Base-by-base conservation (phyloP, 2,888 invertebrate species). In the Tenthredo livida region DNA sequence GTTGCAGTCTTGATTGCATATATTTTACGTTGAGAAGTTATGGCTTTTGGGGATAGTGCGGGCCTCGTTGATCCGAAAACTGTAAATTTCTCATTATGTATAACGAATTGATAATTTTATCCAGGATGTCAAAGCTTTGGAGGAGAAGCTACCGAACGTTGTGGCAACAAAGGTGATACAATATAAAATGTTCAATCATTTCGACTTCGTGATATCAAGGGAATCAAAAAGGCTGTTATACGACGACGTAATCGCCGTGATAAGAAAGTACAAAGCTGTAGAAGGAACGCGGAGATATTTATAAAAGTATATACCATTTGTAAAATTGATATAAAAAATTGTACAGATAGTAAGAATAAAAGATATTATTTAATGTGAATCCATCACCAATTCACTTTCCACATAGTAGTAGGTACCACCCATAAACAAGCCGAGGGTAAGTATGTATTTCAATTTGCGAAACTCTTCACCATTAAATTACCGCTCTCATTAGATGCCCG, bases 181-280 rank as follows among this genome's bases (percentile, higher is more conserved):
- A 25, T 17, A 25, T 10, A 17, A 40, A 5, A n/a, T 12, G 43
- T 84, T 84, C 43, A 78, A 73, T 58, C 84, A 84, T 73, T 61
- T 84, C 17, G 84, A 84, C 50, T 84, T 84, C 17, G 50, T 78
- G 5, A 54, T 84, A 21, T 58, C 78, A 15, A 58, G 43, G 17
- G 65, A 80, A 29, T 9, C 84, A 0, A 84, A 67, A 58, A 12
- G 17, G 17, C 25, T 84, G 17, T 33, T 84, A 40, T 84, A 65
- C 78, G 67, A 84, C 47, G 84, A 84, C 21, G 40, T 84, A 7
- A 43, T 84, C 9, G 65, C 37, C 43, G 47, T 43, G n/a, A 12
- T 84, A 33, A 70, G 47, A 43, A 83, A 67, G 40, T 61, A 80
- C 40, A 80, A 40, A 61, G 37, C 5, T n/a, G n/a, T n/a, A n/a